phyloP scores from a whole-genome alignment of 2,113 vertebrate species.

The Syngnathus floridae region DNA sequence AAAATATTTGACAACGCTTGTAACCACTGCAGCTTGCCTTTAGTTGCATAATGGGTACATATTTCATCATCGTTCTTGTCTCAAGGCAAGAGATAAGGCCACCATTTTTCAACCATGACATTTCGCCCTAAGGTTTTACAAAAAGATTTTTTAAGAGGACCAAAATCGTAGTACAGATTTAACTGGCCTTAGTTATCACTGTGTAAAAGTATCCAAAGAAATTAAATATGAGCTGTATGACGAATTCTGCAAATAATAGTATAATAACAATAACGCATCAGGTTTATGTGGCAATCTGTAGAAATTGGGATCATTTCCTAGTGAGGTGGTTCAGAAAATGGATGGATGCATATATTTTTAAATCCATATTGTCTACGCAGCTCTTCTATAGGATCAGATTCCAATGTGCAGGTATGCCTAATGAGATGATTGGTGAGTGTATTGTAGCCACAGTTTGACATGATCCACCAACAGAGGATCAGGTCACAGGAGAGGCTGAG shows the following conservation, averaged over 20 bases:
- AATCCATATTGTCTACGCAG: background rate
- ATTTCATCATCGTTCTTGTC: background rate
- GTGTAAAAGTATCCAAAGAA: background rate
- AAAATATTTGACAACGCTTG: too few species aligned
- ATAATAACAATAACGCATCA: too few species aligned
- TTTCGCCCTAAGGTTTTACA: background rate
- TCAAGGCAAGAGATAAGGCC: background rate
- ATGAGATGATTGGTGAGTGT: background rate
- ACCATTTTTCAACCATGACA: background rate
- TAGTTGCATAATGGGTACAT: too few species aligned
- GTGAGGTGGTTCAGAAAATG: too few species aligned
- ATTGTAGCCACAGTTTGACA: slow-evolving; percentile 5
- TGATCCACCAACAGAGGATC: slow-evolving; percentile 8
- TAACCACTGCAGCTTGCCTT: background rate
- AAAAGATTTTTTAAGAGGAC: background rate
- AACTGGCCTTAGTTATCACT: background rate
- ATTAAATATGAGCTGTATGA: background rate
- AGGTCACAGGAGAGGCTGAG: slow-evolving; percentile 32
- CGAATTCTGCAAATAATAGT: background rate
- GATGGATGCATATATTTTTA: background rate
- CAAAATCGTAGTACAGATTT: background rate
- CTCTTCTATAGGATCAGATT: background rate
- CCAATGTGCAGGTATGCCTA: background rate
- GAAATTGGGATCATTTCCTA: background rate
- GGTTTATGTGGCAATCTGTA: background rate